Conservation (phyloP, 2,113 vertebrate species). For the Nannospalax galili region DNA sequence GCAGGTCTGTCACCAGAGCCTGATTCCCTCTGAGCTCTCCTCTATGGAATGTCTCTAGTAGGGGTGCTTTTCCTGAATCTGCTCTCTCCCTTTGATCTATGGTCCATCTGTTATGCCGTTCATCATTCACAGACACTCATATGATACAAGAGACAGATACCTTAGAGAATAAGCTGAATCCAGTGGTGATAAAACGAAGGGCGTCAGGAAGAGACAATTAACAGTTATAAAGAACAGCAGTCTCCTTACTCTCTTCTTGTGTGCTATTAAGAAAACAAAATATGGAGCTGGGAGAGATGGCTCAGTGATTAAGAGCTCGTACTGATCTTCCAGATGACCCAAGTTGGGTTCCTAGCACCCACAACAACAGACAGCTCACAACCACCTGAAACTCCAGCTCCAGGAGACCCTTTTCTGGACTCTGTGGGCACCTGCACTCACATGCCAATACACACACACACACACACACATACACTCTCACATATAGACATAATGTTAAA, state of each 20-base stretch:
- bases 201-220: not conserved
- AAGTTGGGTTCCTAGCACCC: not conserved
- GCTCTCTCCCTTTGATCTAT: not conserved
- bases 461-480: too few relatives aligned
- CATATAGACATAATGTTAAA: not conserved
- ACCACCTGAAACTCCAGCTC: not conserved
- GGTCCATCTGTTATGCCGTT: not conserved
- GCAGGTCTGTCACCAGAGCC: not conserved
- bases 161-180: not conserved
- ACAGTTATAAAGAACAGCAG: not conserved
- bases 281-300: not conserved
- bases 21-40: not conserved
- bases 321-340: not conserved
- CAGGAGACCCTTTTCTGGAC: not conserved
- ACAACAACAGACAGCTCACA: not conserved
- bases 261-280: conserved; percentile 33
- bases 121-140: not conserved
- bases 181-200: not conserved
- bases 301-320: not conserved
- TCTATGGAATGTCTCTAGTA: not conserved
- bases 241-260: not conserved
- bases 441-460: not conserved
- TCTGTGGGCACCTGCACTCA: not conserved
- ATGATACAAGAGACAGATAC: not conserved
- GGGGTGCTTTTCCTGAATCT: not conserved